Evolutionary conservation across 2,797 vertebrate genomes (phyloP).

Genomic region (Enteromius paludinosus): DNA sequence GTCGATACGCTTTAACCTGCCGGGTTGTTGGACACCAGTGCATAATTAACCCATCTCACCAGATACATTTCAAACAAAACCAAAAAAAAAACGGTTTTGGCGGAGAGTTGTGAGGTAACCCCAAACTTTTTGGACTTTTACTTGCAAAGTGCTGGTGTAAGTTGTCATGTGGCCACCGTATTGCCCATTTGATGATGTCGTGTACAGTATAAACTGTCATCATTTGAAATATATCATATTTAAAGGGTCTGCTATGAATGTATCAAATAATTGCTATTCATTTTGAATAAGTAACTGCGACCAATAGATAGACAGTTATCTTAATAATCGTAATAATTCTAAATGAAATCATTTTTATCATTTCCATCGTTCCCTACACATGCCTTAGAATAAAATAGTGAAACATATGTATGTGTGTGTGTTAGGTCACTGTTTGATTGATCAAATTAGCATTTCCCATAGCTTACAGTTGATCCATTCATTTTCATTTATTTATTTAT

Average conservation of each 20-base stretch:
- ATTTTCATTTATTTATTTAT: not conserved
- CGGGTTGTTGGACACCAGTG: constrained; percentile 59
- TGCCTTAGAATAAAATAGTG: not conserved
- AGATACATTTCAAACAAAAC: constrained; percentile 1
- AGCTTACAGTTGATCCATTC: not conserved
- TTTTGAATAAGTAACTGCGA: no score
- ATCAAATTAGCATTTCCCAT: not conserved
- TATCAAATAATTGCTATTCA: not conserved
- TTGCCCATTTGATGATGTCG: not conserved
- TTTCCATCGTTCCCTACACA: not conserved
- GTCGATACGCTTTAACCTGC: constrained; percentile 65
- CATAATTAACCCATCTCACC: constrained; percentile 6
- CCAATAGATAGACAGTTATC: no score
- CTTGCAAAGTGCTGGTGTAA: not conserved
- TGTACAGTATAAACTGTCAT: not conserved
- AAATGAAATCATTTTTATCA: not conserved
- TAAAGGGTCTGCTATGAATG: no score
- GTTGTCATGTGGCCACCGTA: not conserved
- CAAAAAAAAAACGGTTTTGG: constrained; percentile 11
- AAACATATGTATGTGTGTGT: not conserved
- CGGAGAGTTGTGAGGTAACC: not conserved
- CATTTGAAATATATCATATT: not conserved
- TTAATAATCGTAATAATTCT: not conserved
- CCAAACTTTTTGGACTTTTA: not conserved
- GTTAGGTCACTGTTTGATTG: not conserved